Evolutionary conservation across 2,797 vertebrate species (phyloP).

Genomic region (Hydrophis major): DNA sequence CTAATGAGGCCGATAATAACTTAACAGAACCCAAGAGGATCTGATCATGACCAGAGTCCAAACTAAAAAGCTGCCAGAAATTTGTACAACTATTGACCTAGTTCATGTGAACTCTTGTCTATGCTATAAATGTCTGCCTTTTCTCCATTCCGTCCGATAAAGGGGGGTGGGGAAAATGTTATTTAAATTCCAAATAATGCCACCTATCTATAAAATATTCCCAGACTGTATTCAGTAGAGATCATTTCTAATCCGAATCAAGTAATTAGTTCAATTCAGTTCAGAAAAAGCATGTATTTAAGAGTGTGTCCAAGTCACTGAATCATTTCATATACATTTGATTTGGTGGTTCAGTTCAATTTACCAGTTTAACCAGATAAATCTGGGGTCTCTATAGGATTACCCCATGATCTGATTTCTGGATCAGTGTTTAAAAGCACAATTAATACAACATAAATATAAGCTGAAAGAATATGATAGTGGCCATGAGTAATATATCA

Average conservation of each 20-base stretch:
- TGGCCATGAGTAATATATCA: neutral
- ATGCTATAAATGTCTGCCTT: neutral
- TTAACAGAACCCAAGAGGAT: no score
- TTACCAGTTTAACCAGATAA: neutral
- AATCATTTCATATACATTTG: neutral
- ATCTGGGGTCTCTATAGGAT: neutral
- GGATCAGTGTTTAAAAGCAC: neutral
- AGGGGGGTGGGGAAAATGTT: neutral
- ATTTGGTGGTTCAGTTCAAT: neutral
- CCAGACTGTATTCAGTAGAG: neutral
- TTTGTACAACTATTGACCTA: neutral
- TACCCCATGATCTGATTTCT: neutral
- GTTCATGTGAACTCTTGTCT: neutral
- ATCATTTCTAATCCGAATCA: neutral
- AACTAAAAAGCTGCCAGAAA: neutral
- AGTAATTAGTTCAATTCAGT: neutral
- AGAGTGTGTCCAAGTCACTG: neutral
- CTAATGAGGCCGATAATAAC: no score
- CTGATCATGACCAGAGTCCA: neutral
- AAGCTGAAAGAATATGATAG: neutral
- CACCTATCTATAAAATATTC: neutral
- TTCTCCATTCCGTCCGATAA: neutral
- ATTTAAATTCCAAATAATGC: neutral
- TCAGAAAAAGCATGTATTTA: neutral
- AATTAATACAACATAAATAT: neutral